Evolutionary conservation across 2,888 invertebrate species (phyloP).

Genomic region (Acanthosepion esculentum): DNA sequence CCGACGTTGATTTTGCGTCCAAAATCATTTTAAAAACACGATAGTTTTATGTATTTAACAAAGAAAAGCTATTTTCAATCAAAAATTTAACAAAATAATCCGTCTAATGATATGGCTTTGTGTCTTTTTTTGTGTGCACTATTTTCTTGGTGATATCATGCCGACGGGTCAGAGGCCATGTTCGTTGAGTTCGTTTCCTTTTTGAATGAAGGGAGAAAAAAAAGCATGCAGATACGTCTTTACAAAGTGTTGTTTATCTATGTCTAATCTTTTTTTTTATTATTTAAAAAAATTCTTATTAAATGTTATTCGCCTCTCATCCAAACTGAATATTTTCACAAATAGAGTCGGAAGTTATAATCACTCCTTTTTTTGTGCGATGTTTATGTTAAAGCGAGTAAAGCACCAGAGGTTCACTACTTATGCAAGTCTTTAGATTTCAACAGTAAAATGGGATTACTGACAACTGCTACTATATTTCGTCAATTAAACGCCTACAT

Average conservation of each 20-base stretch:
- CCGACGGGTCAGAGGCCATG: constrained; percentile 14
- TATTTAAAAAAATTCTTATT: not conserved
- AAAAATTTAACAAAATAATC: not conserved
- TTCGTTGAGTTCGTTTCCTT: constrained; percentile 37
- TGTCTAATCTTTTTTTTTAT: not conserved
- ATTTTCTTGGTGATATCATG: constrained; percentile 40
- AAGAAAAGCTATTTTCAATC: not conserved
- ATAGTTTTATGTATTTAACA: not conserved
- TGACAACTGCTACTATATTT: not conserved
- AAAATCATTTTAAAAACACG: not conserved
- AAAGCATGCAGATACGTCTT: not conserved
- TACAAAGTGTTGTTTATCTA: not conserved
- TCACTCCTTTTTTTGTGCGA: not conserved
- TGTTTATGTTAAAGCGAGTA: not conserved
- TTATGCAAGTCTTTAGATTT: not conserved
- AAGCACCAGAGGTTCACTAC: not conserved
- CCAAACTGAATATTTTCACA: not conserved
- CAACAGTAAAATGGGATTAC: not conserved
- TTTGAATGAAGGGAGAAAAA: constrained; percentile 10
- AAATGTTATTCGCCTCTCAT: not conserved
- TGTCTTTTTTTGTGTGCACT: not conserved
- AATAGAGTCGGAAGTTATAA: not conserved
- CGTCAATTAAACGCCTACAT: not conserved
- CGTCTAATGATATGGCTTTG: not conserved
- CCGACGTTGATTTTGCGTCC: not conserved